A percentile compares a stretch with the other conserved stretches of the same genome.
Conservation (phyloP, 2,113 vertebrate genomes). For the Peromyscus polionotus region DNA sequence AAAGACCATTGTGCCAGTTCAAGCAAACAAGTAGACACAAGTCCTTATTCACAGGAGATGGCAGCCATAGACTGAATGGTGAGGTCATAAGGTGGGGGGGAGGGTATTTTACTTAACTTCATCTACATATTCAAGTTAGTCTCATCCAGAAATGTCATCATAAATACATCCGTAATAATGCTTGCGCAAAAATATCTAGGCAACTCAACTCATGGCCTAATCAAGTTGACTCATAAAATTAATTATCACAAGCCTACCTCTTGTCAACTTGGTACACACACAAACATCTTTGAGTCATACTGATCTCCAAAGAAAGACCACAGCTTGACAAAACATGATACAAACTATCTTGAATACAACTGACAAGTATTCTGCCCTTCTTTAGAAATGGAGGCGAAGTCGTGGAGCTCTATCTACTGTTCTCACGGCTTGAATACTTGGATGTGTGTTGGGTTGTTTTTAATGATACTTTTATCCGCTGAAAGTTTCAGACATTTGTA, state of each 20-base stretch:
- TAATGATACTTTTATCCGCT: background rate
- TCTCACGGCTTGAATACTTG: background rate
- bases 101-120: too few relatives aligned
- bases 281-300: background rate
- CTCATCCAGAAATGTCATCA: background rate
- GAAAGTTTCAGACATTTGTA: background rate
- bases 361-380: background rate
- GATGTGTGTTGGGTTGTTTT: background rate
- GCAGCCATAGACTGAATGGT: background rate
- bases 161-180: background rate
- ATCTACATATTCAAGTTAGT: background rate
- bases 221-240: background rate
- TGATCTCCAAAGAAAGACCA: background rate
- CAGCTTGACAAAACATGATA: background rate
- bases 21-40: background rate
- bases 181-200: background rate
- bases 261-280: background rate
- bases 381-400: background rate
- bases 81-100: too few relatives aligned
- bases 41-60: background rate
- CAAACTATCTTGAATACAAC: background rate
- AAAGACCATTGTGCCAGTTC: background rate
- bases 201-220: background rate
- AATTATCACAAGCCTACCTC: background rate
- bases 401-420: background rate